Evolutionary conservation across 2,113 vertebrate genomes (phyloP).

Genomic region (Emydura subglobosa): DNA sequence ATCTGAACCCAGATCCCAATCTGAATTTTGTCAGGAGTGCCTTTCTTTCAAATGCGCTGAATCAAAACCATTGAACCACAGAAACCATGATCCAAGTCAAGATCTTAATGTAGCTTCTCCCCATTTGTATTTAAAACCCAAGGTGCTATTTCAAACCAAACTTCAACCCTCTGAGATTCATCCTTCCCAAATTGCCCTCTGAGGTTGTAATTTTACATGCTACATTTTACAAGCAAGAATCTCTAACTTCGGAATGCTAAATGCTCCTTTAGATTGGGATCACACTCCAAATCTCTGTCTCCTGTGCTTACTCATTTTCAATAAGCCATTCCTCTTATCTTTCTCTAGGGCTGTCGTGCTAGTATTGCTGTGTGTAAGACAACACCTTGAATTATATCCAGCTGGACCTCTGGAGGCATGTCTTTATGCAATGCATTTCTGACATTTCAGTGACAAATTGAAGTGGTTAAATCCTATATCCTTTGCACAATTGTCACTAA

Average conservation of each 20-base stretch:
- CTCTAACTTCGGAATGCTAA: background rate
- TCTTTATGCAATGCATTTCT: background rate
- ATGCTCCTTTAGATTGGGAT: no score
- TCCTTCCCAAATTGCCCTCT: background rate
- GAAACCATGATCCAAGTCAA: background rate
- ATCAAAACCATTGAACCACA: background rate
- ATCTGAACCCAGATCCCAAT: fast-evolving
- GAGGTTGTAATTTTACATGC: background rate
- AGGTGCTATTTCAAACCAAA: background rate
- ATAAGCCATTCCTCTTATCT: background rate
- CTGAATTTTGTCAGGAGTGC: fast-evolving
- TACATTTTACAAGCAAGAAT: background rate
- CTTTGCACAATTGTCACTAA: background rate
- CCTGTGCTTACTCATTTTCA: background rate
- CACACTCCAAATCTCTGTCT: background rate
- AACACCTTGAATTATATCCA: conserved; percentile 18
- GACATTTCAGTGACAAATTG: background rate
- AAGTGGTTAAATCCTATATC: background rate
- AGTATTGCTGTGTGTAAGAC: background rate
- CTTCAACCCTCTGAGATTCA: background rate
- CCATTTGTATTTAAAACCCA: background rate
- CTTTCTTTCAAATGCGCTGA: background rate
- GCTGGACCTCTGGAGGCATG: background rate
- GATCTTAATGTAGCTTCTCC: background rate
- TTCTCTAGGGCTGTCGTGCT: background rate